Conservation (phyloP, 1,140 invertebrate species). For the Apis laboriosa region DNA sequence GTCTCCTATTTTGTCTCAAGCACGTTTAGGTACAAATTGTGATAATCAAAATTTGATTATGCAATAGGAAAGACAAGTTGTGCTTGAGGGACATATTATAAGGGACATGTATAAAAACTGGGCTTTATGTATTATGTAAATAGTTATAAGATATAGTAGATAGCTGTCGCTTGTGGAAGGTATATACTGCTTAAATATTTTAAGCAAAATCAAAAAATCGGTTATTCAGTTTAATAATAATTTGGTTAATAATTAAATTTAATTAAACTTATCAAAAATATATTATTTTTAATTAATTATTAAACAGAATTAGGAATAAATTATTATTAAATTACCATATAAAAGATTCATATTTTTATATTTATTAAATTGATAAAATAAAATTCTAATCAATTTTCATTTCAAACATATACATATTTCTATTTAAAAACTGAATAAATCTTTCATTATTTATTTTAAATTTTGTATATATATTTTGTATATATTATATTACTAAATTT, state of each 20-base stretch:
- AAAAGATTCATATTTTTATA: neutral
- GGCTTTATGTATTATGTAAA: constrained; percentile 41
- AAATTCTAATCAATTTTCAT: neutral
- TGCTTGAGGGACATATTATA: constrained; percentile 63
- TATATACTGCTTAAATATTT: constrained; percentile 48
- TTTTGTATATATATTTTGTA: neutral
- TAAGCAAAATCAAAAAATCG: constrained; percentile 49
- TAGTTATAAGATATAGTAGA: constrained; percentile 53
- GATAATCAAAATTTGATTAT: constrained; percentile 75
- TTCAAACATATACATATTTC: neutral
- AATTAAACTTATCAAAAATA: constrained; percentile 3
- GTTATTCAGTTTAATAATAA: constrained; percentile 39
- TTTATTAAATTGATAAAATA: neutral
- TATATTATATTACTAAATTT: neutral
- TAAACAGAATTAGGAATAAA: constrained; percentile 24
- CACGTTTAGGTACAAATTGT: constrained; percentile 71
- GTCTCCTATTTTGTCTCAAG: constrained; percentile 63
- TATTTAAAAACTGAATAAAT: neutral
- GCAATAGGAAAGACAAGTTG: constrained; percentile 69
- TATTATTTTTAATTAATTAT: constrained; percentile 2
- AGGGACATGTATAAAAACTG: constrained; percentile 22
- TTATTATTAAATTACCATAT: neutral
- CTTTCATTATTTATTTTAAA: neutral
- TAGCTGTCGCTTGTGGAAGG: constrained; percentile 60
- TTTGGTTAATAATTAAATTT: neutral